Conservation (phyloP, 2,797 vertebrate species). For the Tarsius wallacei region DNA sequence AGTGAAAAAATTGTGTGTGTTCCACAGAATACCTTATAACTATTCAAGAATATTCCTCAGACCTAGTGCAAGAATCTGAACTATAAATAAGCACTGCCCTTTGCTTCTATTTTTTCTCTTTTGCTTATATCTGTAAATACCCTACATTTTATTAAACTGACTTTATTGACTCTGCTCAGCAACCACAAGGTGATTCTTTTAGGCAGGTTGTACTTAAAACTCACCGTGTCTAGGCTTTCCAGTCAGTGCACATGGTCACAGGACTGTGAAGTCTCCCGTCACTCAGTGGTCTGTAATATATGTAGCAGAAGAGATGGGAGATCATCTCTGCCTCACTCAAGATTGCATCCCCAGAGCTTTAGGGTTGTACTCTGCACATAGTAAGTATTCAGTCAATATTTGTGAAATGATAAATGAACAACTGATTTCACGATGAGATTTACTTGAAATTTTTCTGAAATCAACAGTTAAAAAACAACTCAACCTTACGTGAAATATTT, state of each 20-base stretch:
- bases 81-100: background rate
- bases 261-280: background rate
- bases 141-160: background rate
- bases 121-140: background rate
- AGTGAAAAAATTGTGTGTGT: conserved; percentile 51
- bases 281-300: background rate
- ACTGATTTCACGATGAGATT: background rate
- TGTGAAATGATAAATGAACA: background rate
- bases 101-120: background rate
- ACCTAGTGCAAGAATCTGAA: conserved; percentile 9
- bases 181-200: background rate
- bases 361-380: background rate
- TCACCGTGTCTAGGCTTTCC: background rate
- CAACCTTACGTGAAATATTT: background rate
- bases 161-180: background rate
- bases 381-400: background rate
- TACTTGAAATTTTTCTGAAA: conserved; percentile 17
- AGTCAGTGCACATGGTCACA: background rate
- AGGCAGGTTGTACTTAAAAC: background rate
- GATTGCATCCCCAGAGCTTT: background rate
- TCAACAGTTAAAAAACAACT: background rate
- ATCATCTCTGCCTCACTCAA: fast-evolving
- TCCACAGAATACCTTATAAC: conserved; percentile 39
- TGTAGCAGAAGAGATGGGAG: background rate
- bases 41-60: background rate